phyloP scores from a whole-genome alignment of 1,140 invertebrate species.

The Zaprionus kolodkinae region DNA sequence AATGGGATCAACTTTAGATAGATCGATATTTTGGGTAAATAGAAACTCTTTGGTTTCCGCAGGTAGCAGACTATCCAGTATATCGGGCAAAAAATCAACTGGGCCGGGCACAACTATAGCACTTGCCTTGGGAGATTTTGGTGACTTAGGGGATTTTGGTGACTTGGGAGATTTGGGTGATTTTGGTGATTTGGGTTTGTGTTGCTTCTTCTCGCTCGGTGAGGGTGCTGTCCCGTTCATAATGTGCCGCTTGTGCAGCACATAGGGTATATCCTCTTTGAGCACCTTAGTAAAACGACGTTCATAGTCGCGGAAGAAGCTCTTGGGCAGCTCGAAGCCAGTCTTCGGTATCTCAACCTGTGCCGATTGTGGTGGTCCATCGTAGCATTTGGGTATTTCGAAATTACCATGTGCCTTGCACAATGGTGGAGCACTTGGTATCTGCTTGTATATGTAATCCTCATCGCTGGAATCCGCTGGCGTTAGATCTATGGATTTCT shows the following conservation, averaged over 20 bases:
- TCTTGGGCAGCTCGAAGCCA: slow-evolving; percentile 86
- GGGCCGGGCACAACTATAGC: slow-evolving; percentile 20
- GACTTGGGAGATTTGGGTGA: slow-evolving; percentile 87
- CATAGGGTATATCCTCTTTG: slow-evolving; percentile 90
- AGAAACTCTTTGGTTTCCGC: slow-evolving; percentile 86
- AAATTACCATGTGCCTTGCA: slow-evolving; percentile 88
- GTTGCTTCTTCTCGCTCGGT: slow-evolving; percentile 85
- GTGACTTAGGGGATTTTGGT: slow-evolving; percentile 86
- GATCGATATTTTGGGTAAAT: slow-evolving; percentile 89
- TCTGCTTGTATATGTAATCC: slow-evolving; percentile 89
- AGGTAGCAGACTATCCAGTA: slow-evolving; percentile 78
- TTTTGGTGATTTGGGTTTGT: slow-evolving; percentile 86
- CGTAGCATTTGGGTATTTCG: slow-evolving; percentile 86
- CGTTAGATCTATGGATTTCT: slow-evolving; percentile 93
- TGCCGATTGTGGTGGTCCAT: slow-evolving; percentile 56
- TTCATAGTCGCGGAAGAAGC: slow-evolving; percentile 87
- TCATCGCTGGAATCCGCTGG: slow-evolving; percentile 91
- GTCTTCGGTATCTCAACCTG: slow-evolving; percentile 85
- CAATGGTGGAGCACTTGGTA: slow-evolving; percentile 89
- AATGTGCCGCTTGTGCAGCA: slow-evolving; percentile 91
- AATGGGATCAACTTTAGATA: slow-evolving; percentile 88
- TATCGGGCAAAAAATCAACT: slow-evolving; percentile 79
- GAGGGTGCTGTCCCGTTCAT: slow-evolving; percentile 92
- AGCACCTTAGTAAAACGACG: slow-evolving; percentile 81
- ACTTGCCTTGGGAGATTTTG: slow-evolving; percentile 77